phyloP scores from a whole-genome alignment of 2,797 vertebrate species.

The Loriculus beryllinus region DNA sequence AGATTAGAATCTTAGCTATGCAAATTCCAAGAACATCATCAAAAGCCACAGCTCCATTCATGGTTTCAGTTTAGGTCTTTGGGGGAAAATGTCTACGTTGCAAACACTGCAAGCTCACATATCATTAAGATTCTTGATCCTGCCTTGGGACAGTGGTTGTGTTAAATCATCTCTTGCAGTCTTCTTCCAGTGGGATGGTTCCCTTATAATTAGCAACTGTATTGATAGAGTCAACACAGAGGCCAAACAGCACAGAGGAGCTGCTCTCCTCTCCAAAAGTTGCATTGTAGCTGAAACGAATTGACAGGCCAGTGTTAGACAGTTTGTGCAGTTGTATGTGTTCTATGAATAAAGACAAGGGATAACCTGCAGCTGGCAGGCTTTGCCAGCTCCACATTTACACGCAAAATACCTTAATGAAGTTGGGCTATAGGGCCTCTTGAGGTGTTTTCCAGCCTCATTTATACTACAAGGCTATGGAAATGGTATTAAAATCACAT shows the following conservation, averaged over 20 bases:
- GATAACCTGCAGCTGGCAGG: neutral
- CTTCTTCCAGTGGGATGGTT: neutral
- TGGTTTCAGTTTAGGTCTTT: neutral
- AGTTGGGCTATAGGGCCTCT: neutral
- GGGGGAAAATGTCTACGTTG: neutral
- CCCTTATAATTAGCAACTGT: neutral
- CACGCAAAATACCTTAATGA: neutral
- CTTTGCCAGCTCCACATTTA: neutral
- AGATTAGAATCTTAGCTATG: neutral
- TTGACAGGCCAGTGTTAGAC: neutral
- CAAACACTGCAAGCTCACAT: neutral
- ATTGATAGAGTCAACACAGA: neutral
- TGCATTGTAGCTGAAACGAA: neutral
- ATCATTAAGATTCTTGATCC: neutral
- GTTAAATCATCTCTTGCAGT: neutral
- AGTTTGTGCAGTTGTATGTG: neutral
- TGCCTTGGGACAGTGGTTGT: neutral
- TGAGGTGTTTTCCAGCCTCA: neutral
- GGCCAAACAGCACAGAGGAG: neutral
- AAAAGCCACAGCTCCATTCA: neutral
- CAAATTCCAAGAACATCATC: neutral
- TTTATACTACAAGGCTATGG: neutral
- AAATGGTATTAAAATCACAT: slow-evolving; percentile 12
- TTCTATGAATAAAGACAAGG: neutral
- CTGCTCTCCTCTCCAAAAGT: neutral